A percentile compares a stretch with the other conserved stretches of the same genome.
These are phyloP conservation scores for Lycocerus yunnanus DNA, from an alignment of 2,888 invertebrate genomes.

Conservation along the genomic window DNA sequence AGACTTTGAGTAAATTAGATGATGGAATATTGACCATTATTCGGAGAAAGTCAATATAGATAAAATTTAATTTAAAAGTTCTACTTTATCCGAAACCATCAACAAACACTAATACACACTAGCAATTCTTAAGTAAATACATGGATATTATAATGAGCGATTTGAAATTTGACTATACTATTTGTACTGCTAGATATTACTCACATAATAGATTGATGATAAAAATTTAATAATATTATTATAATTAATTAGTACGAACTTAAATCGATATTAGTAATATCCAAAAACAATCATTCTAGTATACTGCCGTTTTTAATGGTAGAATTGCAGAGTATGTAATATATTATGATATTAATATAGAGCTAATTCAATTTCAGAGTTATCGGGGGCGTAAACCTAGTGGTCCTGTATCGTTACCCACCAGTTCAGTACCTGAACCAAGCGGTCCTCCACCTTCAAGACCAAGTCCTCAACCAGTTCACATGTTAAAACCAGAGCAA, in stretches of 20 bases:
- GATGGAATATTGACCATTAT: neutral
- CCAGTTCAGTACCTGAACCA: constrained; percentile 42
- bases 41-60: neutral
- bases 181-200: neutral
- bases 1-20: neutral
- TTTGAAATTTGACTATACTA: neutral
- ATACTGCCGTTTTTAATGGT: too few species aligned
- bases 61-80: neutral
- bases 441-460: constrained; percentile 47
- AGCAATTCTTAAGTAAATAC: neutral
- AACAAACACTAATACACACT: neutral
- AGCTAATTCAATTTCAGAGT: constrained; percentile 46
- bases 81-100: neutral
- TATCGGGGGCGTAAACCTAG: constrained; percentile 55
- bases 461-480: constrained; percentile 51
- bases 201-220: neutral
- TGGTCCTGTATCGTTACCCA: constrained; percentile 46
- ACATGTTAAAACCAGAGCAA: constrained; percentile 45
- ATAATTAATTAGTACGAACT: neutral
- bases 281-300: neutral
- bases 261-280: neutral
- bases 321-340: neutral
- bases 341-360: neutral
- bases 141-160: neutral
- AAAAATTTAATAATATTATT: neutral